phyloP scores from a whole-genome alignment of 2,113 vertebrate species.

The Struthio camelus region DNA sequence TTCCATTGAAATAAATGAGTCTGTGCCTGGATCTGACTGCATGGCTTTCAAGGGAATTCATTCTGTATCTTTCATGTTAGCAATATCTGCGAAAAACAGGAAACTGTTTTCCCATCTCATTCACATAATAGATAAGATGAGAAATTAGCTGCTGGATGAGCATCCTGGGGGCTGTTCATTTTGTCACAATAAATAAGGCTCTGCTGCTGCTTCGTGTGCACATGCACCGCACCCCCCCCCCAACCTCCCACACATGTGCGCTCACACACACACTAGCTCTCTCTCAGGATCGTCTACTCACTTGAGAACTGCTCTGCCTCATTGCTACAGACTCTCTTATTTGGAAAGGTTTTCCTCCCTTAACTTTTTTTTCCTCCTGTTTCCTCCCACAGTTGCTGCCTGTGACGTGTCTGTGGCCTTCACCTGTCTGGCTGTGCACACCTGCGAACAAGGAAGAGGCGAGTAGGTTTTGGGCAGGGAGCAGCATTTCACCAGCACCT shows the following conservation, averaged over 20 bases:
- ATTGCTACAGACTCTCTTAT: not conserved
- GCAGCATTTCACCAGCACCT: not conserved
- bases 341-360: not conserved
- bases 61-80: constrained; percentile 70
- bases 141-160: constrained; percentile 78
- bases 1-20: constrained; percentile 55
- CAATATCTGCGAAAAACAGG: constrained; percentile 75
- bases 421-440: accelerated
- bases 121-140: constrained; percentile 80
- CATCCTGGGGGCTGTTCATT: constrained; percentile 75
- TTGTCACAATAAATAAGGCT: constrained; percentile 71
- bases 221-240: accelerated
- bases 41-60: constrained; percentile 68
- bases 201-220: not conserved
- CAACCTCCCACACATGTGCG: accelerated
- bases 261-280: no score
- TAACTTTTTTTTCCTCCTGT: not conserved
- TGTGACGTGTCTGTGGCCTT: not conserved
- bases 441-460: not conserved
- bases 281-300: not conserved
- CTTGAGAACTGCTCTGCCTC: not conserved
- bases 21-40: constrained; percentile 47
- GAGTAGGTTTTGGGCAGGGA: not conserved
- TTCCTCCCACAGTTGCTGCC: not conserved
- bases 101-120: constrained; percentile 78